Percentiles rank a stretch among this genome's conserved stretches.
Conservation (phyloP, 2,797 vertebrate genomes). For the Pangasius sanitwongsei region DNA sequence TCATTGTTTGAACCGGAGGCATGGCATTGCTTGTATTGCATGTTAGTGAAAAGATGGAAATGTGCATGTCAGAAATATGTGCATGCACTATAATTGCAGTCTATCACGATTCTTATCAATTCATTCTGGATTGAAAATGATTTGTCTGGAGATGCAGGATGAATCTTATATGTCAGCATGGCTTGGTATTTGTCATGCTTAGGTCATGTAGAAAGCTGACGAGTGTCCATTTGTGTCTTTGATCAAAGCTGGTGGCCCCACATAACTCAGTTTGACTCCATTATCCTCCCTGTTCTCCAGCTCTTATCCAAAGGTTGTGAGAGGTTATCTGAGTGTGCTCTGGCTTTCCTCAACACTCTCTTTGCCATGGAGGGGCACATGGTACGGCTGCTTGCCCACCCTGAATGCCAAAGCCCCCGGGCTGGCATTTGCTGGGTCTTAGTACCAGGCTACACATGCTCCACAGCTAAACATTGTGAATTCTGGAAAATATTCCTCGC, state of each 20-base stretch:
- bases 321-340: constrained; percentile 40
- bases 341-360: constrained; percentile 36
- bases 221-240: neutral
- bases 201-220: neutral
- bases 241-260: neutral
- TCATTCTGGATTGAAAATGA: neutral
- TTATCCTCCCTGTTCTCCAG: constrained; percentile 12
- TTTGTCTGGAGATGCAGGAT: neutral
- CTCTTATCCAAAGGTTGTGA: constrained; percentile 25
- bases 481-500: neutral
- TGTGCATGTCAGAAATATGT: neutral
- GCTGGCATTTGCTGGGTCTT: constrained; percentile 26
- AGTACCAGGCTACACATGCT: neutral
- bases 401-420: constrained; percentile 15
- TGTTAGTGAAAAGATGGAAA: neutral
- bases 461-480: neutral
- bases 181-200: neutral
- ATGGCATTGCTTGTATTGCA: constrained; percentile 18
- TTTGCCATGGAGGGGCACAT: constrained; percentile 37
- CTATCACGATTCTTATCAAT: neutral
- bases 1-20: neutral
- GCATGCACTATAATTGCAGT: neutral
- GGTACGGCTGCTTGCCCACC: constrained; percentile 27
- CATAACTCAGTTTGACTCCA: neutral
- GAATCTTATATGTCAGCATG: neutral